phyloP scores from a whole-genome alignment of 1,140 invertebrate genomes.

The Nymphalis io region DNA sequence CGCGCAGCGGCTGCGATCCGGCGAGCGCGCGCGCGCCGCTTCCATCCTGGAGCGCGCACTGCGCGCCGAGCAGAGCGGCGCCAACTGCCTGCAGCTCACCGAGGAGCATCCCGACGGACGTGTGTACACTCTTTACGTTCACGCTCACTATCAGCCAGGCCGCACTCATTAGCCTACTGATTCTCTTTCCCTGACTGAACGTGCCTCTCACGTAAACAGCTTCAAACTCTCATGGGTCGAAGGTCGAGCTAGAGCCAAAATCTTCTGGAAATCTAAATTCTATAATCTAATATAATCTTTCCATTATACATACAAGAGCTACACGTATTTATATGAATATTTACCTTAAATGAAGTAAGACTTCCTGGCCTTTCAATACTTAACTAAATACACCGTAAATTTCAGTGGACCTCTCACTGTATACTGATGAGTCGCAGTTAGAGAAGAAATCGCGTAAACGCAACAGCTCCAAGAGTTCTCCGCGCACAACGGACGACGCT shows the following conservation, averaged over 20 bases:
- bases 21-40: constrained; percentile 88
- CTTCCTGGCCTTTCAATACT: not conserved
- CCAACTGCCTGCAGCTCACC: constrained; percentile 83
- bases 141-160: no score
- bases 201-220: no score
- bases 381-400: constrained; percentile 29
- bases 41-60: constrained; percentile 93
- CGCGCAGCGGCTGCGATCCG: constrained; percentile 85
- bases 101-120: constrained; percentile 93
- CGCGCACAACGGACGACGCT: constrained; percentile 36
- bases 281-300: no score
- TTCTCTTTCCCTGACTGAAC: no score
- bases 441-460: constrained; percentile 83
- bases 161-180: not conserved
- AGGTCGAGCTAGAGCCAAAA: no score
- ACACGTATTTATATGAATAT: no score
- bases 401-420: constrained; percentile 89
- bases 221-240: no score
- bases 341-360: no score
- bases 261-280: no score
- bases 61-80: constrained; percentile 87
- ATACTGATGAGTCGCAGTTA: constrained; percentile 89
- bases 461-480: constrained; percentile 62
- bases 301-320: no score
- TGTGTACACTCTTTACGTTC: constrained; percentile 77